Evolutionary conservation across 2,888 invertebrate genomes (phyloP), one percentile per base, ranked within the genome.

Genomic region (Chymomyza caudatula): DNA sequence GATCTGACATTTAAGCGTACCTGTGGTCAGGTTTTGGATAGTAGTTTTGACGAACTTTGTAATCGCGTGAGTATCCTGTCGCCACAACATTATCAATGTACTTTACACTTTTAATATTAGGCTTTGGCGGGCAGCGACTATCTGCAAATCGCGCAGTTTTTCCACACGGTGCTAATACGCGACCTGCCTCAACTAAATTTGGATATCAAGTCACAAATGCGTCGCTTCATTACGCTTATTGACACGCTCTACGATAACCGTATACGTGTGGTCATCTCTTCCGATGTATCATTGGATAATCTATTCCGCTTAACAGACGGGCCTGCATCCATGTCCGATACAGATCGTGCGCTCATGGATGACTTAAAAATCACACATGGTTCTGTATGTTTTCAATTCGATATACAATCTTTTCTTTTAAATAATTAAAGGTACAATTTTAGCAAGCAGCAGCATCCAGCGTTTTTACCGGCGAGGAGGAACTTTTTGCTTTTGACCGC

Each of bases 401-500:
- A 58, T 25, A 13, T 15, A 3, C 23, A 22, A n/a, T 4, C 5
- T 55, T 42, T 20, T 3, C 17, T 1, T 6, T 4, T 3, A 23
- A n/a, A 19, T n/a, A 53, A 22, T 22, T 67, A 65, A 17, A 37
- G 13, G 17, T 69, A 63, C 0, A n/a, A 60, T 87, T 88, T 58
- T 85, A 96, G 95, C 94, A 94, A 62, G 93, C 94, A 85, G 94
- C 95, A 19, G 93, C 93, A 73, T 95, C 97, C 3, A 97, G 96
- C 85, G 95, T 99, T 77, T 99, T 99, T 87, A 98, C 98, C 0
- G 99, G 99, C 0, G 97, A 97, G 89, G 99, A 99, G 90, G 99
- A 99, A 91, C 91, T 97, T 84, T 99, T 99, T 91, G 99, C 99
- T 0, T 98, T 96, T 88, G 97, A 98, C 85, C 92, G 99, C 5